Conservation (phyloP, 2,113 vertebrate species). For the Hyperopisus bebe region DNA sequence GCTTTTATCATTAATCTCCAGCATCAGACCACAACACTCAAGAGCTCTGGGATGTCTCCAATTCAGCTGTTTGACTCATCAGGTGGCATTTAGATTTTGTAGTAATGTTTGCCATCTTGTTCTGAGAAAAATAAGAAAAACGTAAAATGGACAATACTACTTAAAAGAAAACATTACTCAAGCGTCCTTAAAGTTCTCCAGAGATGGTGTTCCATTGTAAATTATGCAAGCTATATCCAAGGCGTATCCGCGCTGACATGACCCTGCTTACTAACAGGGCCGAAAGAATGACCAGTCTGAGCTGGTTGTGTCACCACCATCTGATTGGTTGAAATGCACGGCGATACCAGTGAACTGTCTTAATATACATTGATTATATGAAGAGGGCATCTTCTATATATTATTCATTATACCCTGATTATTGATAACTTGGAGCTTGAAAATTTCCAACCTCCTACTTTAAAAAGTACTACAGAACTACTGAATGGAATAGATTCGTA, state of each 20-base stretch:
- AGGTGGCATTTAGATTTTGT: not conserved
- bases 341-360: not conserved
- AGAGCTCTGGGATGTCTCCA: not conserved
- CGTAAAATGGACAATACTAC: not conserved
- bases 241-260: not conserved
- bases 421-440: not conserved
- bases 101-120: not conserved
- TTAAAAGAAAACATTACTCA: not conserved
- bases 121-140: not conserved
- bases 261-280: too few relatives aligned
- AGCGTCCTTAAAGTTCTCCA: not conserved
- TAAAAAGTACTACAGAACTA: not conserved
- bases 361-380: not conserved
- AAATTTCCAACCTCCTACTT: not conserved
- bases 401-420: not conserved
- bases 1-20: slow-evolving; percentile 3
- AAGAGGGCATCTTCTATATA: not conserved
- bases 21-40: not conserved
- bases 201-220: not conserved
- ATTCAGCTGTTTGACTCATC: not conserved
- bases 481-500: not conserved
- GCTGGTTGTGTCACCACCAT: not conserved
- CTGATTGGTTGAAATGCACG: not conserved
- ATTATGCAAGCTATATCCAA: not conserved
- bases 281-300: not conserved